These are phyloP conservation scores for Drosophila teissieri DNA, from an alignment of 1,140 invertebrate species.

Conservation along the genomic window DNA sequence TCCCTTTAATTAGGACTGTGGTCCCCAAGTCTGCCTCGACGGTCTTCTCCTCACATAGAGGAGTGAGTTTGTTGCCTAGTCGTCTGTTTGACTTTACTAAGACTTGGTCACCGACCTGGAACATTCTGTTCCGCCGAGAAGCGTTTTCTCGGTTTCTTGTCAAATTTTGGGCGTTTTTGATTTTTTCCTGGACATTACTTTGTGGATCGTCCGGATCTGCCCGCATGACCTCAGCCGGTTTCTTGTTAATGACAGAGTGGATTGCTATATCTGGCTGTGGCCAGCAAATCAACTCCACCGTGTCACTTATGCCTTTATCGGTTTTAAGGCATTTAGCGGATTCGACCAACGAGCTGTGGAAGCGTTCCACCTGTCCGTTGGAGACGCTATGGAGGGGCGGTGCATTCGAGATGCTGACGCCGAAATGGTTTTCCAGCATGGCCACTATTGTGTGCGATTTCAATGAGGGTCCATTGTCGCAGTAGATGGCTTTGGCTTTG, in stretches of 20 bases:
- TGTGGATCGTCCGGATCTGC: not conserved
- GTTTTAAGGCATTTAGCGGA: conserved; percentile 3
- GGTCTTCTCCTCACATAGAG: too few relatives aligned
- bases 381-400: conserved; percentile 5
- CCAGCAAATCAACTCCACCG: not conserved
- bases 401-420: not conserved
- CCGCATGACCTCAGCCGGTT: not conserved
- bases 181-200: not conserved
- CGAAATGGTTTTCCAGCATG: not conserved
- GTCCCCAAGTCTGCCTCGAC: too few relatives aligned
- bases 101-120: too few relatives aligned
- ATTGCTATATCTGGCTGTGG: conserved; percentile 1
- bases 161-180: too few relatives aligned
- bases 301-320: conserved; percentile 4
- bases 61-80: too few relatives aligned
- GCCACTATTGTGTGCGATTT: not conserved
- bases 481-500: too few relatives aligned
- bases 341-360: conserved; percentile 4
- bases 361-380: conserved; percentile 9
- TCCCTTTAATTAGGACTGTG: too few relatives aligned
- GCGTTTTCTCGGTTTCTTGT: too few relatives aligned
- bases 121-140: too few relatives aligned
- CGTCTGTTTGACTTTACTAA: too few relatives aligned
- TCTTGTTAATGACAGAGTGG: conserved; percentile 2
- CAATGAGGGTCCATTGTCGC: conserved; percentile 8